Percentiles rank a stretch among this genome's conserved stretches.
phyloP scores from a whole-genome alignment of 2,113 vertebrate genomes.

The Ochotona princeps region DNA sequence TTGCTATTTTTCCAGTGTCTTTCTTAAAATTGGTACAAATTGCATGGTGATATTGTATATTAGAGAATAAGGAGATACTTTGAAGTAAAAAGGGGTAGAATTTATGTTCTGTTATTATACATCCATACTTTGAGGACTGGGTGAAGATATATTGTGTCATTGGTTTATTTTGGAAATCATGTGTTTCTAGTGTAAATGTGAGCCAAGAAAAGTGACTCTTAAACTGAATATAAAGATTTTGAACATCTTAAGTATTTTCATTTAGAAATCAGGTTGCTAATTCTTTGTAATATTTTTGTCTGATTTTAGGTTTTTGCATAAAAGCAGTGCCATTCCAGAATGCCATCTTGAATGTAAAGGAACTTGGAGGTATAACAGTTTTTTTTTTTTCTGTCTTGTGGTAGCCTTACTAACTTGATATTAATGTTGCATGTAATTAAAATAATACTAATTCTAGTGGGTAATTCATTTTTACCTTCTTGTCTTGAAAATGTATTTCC shows the following conservation, averaged over 20 bases:
- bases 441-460: background rate
- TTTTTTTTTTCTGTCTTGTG: constrained; percentile 62
- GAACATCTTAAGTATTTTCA: background rate
- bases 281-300: constrained; percentile 73
- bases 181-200: background rate
- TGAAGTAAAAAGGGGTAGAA: background rate
- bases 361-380: constrained; percentile 95
- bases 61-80: background rate
- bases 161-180: background rate
- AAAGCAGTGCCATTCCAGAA: constrained; percentile 98
- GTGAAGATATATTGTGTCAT: background rate
- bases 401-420: constrained; percentile 26
- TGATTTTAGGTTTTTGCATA: constrained; percentile 96
- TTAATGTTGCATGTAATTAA: background rate
- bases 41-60: background rate
- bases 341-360: constrained; percentile 98
- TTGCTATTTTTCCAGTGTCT: constrained; percentile 45
- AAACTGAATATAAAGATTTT: background rate
- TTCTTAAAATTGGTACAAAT: background rate
- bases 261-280: constrained; percentile 67
- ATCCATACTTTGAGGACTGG: background rate
- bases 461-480: constrained; percentile 21
- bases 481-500: constrained; percentile 21
- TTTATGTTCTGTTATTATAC: background rate
- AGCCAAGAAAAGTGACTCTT: background rate